These are phyloP conservation scores for Nannoperca australis DNA, from an alignment of 2,797 vertebrate species.

Conservation along the genomic window DNA sequence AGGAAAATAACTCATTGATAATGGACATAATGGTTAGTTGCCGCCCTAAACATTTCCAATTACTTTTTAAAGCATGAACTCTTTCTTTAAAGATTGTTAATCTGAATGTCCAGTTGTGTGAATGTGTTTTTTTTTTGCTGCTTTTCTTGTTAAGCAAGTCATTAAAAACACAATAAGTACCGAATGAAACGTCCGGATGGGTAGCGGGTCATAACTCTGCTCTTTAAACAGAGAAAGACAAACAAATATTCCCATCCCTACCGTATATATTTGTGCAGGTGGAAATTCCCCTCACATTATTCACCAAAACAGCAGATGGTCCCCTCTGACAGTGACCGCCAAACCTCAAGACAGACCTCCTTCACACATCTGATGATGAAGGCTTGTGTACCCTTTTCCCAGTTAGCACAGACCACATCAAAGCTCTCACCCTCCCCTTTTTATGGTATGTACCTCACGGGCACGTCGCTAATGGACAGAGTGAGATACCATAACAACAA, in stretches of 20 bases:
- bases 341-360: slow-evolving; percentile 68
- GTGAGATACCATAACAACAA: slow-evolving; percentile 75
- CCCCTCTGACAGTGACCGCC: slow-evolving; percentile 61
- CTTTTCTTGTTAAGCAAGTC: not conserved
- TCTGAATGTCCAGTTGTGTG: not conserved
- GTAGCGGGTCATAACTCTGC: not conserved
- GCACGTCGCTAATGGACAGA: slow-evolving; percentile 71
- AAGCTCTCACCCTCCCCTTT: slow-evolving; percentile 52
- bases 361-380: slow-evolving; percentile 74
- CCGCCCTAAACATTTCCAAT: not conserved
- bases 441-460: slow-evolving; percentile 62
- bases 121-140: not conserved
- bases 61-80: not conserved
- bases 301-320: slow-evolving; percentile 79
- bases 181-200: not conserved
- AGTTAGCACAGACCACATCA: slow-evolving; percentile 74
- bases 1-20: not conserved
- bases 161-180: not conserved
- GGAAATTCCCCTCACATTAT: slow-evolving; percentile 55
- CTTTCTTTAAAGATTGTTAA: not conserved
- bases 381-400: slow-evolving; percentile 68
- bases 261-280: slow-evolving; percentile 26
- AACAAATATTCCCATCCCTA: not conserved
- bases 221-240: slow-evolving; percentile 9
- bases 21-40: not conserved